These are phyloP conservation scores for Anguilla pacifica DNA, from an alignment of 2,797 vertebrate genomes.

Conservation along the genomic window DNA sequence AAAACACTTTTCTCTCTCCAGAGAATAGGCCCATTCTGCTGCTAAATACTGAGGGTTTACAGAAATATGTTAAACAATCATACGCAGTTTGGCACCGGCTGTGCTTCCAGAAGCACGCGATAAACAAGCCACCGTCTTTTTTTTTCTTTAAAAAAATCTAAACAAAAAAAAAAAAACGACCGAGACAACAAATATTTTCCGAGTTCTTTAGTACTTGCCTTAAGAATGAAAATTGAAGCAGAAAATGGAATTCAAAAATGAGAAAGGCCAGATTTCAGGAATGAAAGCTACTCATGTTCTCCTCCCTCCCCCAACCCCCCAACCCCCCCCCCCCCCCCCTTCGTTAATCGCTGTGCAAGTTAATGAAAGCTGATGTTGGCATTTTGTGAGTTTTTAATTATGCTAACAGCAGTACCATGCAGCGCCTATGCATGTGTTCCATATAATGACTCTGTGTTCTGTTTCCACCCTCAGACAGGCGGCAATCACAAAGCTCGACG, in stretches of 20 bases:
- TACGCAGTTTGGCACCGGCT: conserved; percentile 37
- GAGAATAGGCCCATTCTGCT: conserved; percentile 15
- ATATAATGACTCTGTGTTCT: conserved; percentile 62
- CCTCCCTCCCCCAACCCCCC: conserved; percentile 40
- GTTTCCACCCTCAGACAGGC: conserved; percentile 51
- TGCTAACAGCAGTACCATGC: conserved; percentile 58
- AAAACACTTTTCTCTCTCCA: background rate
- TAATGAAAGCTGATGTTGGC: conserved; percentile 70
- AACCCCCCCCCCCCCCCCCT: background rate
- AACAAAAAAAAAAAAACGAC: background rate
- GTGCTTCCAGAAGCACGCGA: conserved; percentile 59
- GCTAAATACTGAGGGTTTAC: conserved; percentile 13
- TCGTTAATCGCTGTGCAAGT: conserved; percentile 63
- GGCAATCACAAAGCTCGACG: conserved; percentile 58
- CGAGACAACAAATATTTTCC: conserved; percentile 59
- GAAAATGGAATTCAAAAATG: conserved; percentile 61
- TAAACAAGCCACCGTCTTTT: conserved; percentile 58
- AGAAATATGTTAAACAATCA: conserved; percentile 24
- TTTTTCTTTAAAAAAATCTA: conserved; percentile 37
- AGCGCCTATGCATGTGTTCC: conserved; percentile 65
- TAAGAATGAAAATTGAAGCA: conserved; percentile 41
- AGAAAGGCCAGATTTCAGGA: conserved; percentile 64
- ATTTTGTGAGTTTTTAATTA: conserved; percentile 70
- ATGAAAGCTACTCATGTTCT: conserved; percentile 66
- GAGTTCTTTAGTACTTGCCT: conserved; percentile 8